Evolutionary conservation across 2,113 vertebrate species (phyloP).

Genomic region (Dipodomys spectabilis): DNA sequence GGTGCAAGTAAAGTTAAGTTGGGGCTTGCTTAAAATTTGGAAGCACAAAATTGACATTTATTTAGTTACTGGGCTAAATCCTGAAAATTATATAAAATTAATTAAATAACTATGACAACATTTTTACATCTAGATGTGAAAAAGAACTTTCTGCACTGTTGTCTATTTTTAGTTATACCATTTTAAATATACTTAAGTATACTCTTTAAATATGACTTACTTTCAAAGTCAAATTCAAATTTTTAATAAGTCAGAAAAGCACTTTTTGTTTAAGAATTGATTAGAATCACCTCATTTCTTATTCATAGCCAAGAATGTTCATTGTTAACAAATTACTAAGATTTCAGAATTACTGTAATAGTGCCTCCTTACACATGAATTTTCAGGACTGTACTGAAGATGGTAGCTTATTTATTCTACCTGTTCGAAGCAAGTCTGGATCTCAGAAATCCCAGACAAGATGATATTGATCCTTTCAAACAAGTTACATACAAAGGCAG

Average conservation of each 20-base stretch:
- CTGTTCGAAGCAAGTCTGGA: not conserved
- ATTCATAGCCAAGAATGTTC: not conserved
- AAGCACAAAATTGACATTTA: not conserved
- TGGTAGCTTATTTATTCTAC: not conserved
- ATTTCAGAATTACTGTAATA: not conserved
- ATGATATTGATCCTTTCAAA: constrained; percentile 30
- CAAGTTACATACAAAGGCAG: constrained; percentile 44
- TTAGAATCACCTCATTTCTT: not conserved
- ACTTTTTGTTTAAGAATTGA: not conserved
- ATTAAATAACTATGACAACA: not conserved
- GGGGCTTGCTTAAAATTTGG: not conserved
- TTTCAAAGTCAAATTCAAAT: constrained; percentile 26
- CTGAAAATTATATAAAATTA: not conserved
- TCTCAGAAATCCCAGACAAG: constrained; percentile 38
- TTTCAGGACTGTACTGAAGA: not conserved
- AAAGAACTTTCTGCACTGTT: not conserved
- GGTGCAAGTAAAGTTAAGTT: no score
- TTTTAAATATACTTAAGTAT: not conserved
- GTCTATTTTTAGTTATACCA: not conserved
- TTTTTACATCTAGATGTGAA: not conserved
- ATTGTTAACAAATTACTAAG: not conserved
- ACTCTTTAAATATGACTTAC: not conserved
- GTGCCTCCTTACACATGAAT: not conserved
- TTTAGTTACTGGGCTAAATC: not conserved
- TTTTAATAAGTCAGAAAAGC: not conserved